Conservation (phyloP, 2,797 vertebrate species). For the Premnoplex brunnescens region DNA sequence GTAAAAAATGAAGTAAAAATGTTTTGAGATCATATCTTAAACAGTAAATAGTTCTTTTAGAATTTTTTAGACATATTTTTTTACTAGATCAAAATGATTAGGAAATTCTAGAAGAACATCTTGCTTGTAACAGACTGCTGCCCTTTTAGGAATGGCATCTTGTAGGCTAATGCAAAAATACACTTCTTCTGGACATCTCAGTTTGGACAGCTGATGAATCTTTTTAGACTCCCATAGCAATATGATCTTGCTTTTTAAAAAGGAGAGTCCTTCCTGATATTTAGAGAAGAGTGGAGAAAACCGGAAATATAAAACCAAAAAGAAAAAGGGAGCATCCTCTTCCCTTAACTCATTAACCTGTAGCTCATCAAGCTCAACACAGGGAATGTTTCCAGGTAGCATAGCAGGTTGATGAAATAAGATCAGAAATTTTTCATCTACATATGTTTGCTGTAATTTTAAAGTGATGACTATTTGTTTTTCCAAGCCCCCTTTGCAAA, state of each 20-base stretch:
- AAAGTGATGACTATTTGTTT: neutral
- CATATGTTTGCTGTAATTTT: neutral
- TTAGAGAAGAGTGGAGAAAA: neutral
- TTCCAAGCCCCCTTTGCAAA: neutral
- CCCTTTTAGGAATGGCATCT: neutral
- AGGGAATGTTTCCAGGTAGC: neutral
- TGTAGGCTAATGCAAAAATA: neutral
- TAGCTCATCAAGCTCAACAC: neutral
- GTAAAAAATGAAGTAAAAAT: neutral
- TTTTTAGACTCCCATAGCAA: neutral
- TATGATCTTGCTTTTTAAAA: neutral
- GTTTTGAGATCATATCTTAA: neutral
- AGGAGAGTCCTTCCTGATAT: neutral
- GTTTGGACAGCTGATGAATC: neutral
- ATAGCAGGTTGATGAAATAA: neutral
- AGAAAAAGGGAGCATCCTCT: neutral
- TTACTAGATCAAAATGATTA: neutral
- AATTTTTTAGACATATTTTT: neutral
- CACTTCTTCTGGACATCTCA: neutral
- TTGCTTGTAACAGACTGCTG: neutral
- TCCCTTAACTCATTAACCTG: neutral
- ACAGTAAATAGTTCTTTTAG: neutral
- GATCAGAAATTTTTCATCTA: neutral
- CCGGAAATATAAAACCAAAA: neutral
- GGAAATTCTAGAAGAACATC: neutral